phyloP scores from a whole-genome alignment of 2,797 vertebrate species.

The Geotria australis region DNA sequence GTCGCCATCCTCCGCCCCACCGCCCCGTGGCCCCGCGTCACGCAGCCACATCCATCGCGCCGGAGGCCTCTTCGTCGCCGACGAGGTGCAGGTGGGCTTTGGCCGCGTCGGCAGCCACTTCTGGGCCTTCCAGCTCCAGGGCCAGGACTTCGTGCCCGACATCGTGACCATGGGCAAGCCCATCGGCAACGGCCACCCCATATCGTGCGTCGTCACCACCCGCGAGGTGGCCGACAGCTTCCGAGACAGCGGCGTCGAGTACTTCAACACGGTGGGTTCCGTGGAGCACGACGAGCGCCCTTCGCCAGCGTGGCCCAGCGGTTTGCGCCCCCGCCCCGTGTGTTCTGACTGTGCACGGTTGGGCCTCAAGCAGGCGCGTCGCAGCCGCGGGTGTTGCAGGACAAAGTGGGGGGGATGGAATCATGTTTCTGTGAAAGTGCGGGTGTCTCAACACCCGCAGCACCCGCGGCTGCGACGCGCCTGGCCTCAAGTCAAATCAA shows the following conservation, averaged over 20 bases:
- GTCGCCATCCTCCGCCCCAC: not conserved
- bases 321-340: no score
- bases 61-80: slow-evolving; percentile 59
- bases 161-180: slow-evolving; percentile 97
- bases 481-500: no score
- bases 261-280: slow-evolving; percentile 73
- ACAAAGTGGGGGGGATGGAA: no score
- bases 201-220: slow-evolving; percentile 88
- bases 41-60: slow-evolving; percentile 30
- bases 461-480: no score
- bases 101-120: slow-evolving; percentile 64
- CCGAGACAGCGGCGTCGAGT: slow-evolving; percentile 48
- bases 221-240: slow-evolving; percentile 57
- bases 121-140: slow-evolving; percentile 79
- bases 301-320: not conserved
- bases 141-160: slow-evolving; percentile 59
- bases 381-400: no score
- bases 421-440: no score
- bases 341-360: no score
- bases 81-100: slow-evolving; percentile 93
- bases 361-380: no score
- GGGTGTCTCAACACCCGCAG: no score
- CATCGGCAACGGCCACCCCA: slow-evolving; percentile 78
- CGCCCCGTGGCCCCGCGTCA: not conserved
- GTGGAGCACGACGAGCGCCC: not conserved